Evolutionary conservation across 2,113 vertebrate species (phyloP).

Genomic region (Cygnus atratus): DNA sequence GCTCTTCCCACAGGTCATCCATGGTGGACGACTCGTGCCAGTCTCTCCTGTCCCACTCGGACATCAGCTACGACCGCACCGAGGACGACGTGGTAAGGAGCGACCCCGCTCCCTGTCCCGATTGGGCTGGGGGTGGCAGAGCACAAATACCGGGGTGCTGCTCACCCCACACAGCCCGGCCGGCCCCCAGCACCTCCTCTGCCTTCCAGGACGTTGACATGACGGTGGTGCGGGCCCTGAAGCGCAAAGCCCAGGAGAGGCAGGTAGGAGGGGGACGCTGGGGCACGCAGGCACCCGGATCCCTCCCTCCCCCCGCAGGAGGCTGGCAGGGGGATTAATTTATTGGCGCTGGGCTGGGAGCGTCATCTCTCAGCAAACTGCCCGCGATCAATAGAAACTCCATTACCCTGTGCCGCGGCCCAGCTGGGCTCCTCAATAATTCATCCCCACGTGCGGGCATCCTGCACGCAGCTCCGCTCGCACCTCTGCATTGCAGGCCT

Average conservation of each 20-base stretch:
- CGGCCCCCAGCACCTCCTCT: neutral
- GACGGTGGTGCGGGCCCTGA: neutral
- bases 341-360: constrained; percentile 42
- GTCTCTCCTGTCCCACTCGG: constrained; percentile 85
- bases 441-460: neutral
- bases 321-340: constrained; percentile 40
- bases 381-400: constrained; percentile 60
- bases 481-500: constrained; percentile 55
- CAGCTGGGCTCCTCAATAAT: constrained; percentile 65
- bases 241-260: constrained; percentile 38
- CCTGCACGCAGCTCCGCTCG: neutral
- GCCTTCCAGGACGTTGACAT: constrained; percentile 58
- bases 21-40: constrained; percentile 77
- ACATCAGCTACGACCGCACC: constrained; percentile 88
- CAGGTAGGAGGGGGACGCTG: constrained; percentile 19
- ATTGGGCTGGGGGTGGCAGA: too few relatives aligned
- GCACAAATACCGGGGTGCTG: neutral
- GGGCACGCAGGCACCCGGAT: neutral
- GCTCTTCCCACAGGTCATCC: constrained; percentile 68
- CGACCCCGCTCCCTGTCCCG: fast-evolving
- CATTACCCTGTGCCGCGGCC: constrained; percentile 40
- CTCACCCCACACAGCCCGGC: neutral
- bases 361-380: constrained; percentile 37
- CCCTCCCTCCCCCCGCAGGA: neutral
- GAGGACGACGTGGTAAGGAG: constrained; percentile 83